Evolutionary conservation across 2,797 vertebrate species (phyloP), one percentile per base, ranked within the genome.

Genomic region (Anguilla pacifica): DNA sequence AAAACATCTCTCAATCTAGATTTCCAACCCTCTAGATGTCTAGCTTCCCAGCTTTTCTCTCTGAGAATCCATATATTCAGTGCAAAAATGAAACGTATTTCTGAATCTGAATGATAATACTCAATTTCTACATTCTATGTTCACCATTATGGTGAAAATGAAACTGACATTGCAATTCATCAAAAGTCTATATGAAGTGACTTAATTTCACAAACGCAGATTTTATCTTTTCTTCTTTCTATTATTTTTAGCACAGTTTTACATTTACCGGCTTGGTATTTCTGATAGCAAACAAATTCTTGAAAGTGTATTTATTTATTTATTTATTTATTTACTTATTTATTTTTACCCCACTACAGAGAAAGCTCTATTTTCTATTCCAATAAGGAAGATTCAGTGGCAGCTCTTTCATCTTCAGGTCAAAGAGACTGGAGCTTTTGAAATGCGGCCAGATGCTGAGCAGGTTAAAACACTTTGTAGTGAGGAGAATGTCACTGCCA

Each of bases 361-460:
- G 88, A 49, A 51, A 46, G 31, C 83, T 67, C 57, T 82, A 51
- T 67, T 43, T 82, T 39, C 74, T 84, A 74, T 79, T 64, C 87
- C 79, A 59, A 83, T 31, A 28, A 72, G 88, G 59, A 43, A 72
- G 81, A 89, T 85, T 79, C 85, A 81, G 61, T 39, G 39, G 39
- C 59, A 81, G 39, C 35, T 87, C 91, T 89, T 90, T 91, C 85
- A 91, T 90, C 85, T 86, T 84, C 70, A 17, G 57, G 88, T 88
- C 79, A 88, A 89, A 87, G 85, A 85, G 88, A 90, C 87, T 57
- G 85, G 74, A 84, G 84, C 87, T 83, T 91, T 90, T 89, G 89
- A 91, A 90, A 89, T 67, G 70, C 22, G 49, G 49, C 87, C 88
- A 88, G 86, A 51, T 25, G 79, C 79, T 82, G 79, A 82, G 79